These are phyloP conservation scores for Chrysodeixis includens DNA, from an alignment of 2,888 invertebrate genomes.

Conservation along the genomic window DNA sequence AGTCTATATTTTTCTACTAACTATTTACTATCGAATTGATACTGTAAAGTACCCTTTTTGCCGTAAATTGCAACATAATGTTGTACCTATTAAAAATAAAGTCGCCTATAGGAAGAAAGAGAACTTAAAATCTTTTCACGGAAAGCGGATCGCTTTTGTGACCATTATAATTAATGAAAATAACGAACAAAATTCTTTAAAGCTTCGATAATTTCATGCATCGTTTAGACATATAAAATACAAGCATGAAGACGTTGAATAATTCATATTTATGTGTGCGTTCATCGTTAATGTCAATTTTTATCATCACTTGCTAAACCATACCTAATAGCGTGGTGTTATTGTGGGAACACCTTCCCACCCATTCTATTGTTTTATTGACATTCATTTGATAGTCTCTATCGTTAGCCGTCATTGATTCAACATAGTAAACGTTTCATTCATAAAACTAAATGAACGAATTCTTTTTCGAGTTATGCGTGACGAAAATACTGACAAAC, in stretches of 20 bases:
- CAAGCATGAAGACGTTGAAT: conserved; percentile 65
- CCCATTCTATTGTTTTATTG: conserved; percentile 59
- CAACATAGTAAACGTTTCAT: conserved; percentile 51
- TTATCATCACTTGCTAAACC: conserved; percentile 68
- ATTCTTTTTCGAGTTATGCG: conserved; percentile 50
- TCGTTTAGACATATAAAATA: conserved; percentile 63
- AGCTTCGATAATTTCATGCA: conserved; percentile 68
- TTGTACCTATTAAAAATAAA: too few species aligned
- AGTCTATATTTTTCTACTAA: too few species aligned
- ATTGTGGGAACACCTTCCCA: conserved; percentile 61
- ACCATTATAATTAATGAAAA: conserved; percentile 45
- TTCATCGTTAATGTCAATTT: conserved; percentile 68
- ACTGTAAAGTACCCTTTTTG: too few species aligned
- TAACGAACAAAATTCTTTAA: conserved; percentile 47
- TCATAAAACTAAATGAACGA: conserved; percentile 57
- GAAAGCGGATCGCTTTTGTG: conserved; percentile 24
- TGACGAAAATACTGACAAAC: conserved; percentile 50
- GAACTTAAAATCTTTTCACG: conserved; percentile 17
- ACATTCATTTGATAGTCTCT: conserved; percentile 49
- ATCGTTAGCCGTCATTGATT: conserved; percentile 55
- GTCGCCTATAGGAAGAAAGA: background rate
- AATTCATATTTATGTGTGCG: conserved; percentile 63
- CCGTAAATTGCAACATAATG: too few species aligned
- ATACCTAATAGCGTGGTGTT: conserved; percentile 62
- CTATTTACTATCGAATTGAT: too few species aligned